phyloP scores from a whole-genome alignment of 2,797 vertebrate species.

The Notolepis coatsorum region DNA sequence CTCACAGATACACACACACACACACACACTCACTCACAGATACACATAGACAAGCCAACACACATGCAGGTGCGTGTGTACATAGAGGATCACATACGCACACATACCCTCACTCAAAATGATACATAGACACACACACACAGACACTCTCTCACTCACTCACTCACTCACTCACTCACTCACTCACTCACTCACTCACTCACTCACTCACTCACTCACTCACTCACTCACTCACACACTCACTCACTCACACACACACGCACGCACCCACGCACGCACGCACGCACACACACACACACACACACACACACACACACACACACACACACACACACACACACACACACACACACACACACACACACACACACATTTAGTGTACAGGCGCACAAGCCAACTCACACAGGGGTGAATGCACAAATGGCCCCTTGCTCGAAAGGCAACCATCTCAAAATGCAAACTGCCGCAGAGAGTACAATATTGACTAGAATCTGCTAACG shows the following conservation, averaged over 20 bases:
- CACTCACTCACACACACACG: background rate
- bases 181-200: background rate
- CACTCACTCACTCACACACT: conserved; percentile 5
- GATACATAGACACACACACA: background rate
- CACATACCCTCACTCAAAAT: background rate
- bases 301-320: background rate
- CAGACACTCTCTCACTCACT: background rate
- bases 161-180: background rate
- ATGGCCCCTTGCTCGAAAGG: background rate
- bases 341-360: no score
- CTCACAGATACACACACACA: no score
- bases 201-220: background rate
- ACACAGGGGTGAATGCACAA: no score
- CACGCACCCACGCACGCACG: background rate
- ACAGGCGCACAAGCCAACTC: no score
- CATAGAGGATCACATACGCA: background rate
- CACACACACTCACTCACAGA: no score
- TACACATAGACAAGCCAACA: background rate
- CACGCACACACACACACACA: background rate
- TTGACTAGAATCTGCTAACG: background rate
- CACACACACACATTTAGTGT: background rate
- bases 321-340: conserved; percentile 1
- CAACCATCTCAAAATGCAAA: background rate
- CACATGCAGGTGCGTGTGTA: background rate
- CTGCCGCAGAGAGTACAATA: background rate